Evolutionary conservation across 2,113 vertebrate species (phyloP).

Genomic region (Petrocephalus zakoni): DNA sequence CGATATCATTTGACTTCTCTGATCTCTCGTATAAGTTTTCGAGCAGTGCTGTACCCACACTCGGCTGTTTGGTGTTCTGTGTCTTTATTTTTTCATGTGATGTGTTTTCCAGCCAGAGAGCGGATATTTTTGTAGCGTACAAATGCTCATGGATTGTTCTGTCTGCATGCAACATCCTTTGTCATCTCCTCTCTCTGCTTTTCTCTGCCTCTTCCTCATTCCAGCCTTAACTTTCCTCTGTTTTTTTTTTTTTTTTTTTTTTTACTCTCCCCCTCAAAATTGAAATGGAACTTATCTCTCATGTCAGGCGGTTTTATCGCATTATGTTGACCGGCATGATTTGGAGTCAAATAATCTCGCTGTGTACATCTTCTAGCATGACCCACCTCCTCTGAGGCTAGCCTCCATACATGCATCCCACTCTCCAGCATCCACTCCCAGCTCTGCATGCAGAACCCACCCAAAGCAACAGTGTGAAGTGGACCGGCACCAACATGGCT

Average conservation of each 20-base stretch:
- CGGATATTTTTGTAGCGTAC: constrained; percentile 10
- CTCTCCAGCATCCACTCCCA: constrained; percentile 55
- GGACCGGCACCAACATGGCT: constrained; percentile 64
- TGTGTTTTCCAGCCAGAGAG: neutral
- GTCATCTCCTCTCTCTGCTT: constrained; percentile 36
- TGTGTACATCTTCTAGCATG: constrained; percentile 99
- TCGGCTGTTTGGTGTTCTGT: constrained; percentile 37
- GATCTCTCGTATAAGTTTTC: constrained; percentile 42
- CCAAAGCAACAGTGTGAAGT: constrained; percentile 71
- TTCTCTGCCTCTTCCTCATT: constrained; percentile 42
- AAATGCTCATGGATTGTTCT: constrained; percentile 11
- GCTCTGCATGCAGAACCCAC: constrained; percentile 74
- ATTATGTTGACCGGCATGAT: constrained; percentile 99
- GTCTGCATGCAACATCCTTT: constrained; percentile 34
- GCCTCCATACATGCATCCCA: constrained; percentile 83
- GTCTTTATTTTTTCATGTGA: constrained; percentile 3
- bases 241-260: constrained; percentile 16
- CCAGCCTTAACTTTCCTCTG: constrained; percentile 30
- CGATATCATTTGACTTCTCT: constrained; percentile 49
- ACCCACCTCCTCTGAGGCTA: constrained; percentile 88
- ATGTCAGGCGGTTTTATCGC: constrained; percentile 99
- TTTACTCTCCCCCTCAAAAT: constrained; percentile 51
- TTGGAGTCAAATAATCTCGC: constrained; percentile 99
- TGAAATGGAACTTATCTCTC: constrained; percentile 99
- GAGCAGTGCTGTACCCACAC: constrained; percentile 51